A percentile compares a stretch with the other conserved stretches of the same genome.
Evolutionary conservation across 2,113 vertebrate species (phyloP).

Genomic region (Ictidomys tridecemlineatus): DNA sequence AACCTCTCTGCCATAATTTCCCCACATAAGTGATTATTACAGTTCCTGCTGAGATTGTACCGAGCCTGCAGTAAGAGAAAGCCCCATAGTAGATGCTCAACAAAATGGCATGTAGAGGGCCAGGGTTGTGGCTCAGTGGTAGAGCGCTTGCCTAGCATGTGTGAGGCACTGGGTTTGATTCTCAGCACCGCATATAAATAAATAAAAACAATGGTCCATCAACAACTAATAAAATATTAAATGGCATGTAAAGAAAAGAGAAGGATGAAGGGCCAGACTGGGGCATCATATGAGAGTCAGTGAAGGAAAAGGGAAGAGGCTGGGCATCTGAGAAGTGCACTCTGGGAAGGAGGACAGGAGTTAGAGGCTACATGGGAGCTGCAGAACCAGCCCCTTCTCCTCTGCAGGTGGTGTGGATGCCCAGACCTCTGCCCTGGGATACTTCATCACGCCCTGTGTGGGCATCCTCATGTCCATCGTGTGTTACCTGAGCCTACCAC

Average conservation of each 20-base stretch:
- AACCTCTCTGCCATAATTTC: neutral
- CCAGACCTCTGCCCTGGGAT: constrained; percentile 90
- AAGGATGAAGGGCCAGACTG: neutral
- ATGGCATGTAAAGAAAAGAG: neutral
- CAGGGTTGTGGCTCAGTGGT: no score
- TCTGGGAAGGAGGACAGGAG: neutral
- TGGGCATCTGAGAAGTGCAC: neutral
- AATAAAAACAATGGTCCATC: no score
- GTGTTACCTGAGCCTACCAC: constrained; percentile 91
- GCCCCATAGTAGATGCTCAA: neutral
- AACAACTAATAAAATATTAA: neutral
- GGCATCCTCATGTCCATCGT: constrained; percentile 91
- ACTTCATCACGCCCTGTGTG: constrained; percentile 93
- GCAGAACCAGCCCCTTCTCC: constrained; percentile 72
- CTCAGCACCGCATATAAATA: no score
- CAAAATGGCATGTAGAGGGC: neutral
- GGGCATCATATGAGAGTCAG: neutral
- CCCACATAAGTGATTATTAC: neutral
- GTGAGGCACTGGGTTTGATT: no score
- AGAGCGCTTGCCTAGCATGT: no score
- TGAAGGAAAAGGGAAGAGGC: neutral
- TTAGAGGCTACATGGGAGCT: neutral
- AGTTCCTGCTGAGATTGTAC: neutral
- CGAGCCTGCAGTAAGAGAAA: neutral
- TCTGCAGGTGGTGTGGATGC: constrained; percentile 87